These are phyloP conservation scores for Perizoma flavofasciatum DNA, from an alignment of 2,888 invertebrate species.

Conservation along the genomic window DNA sequence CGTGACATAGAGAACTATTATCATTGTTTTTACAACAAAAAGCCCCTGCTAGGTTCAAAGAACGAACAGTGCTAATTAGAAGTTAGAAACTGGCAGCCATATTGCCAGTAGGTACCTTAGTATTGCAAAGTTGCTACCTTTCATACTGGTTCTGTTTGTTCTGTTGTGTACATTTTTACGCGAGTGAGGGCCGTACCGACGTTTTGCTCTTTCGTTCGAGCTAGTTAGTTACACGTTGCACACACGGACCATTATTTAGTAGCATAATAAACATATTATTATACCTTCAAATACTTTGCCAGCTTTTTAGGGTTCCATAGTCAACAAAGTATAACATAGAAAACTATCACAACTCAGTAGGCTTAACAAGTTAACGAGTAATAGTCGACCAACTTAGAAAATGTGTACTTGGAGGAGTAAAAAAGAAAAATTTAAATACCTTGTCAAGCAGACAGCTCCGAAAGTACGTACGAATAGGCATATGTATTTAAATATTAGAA, in stretches of 20 bases:
- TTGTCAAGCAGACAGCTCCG: no score
- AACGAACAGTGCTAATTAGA: slow-evolving; percentile 59
- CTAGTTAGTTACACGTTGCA: slow-evolving; percentile 43
- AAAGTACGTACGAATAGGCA: no score
- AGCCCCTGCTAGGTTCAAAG: slow-evolving; percentile 39
- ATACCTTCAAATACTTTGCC: no score
- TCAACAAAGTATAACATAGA: no score
- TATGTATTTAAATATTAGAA: no score
- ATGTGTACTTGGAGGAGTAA: no score
- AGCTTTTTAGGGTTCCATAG: no score
- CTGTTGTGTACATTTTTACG: slow-evolving; percentile 54
- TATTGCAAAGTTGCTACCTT: slow-evolving; percentile 54
- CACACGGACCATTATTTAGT: slow-evolving; percentile 30
- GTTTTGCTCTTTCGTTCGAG: slow-evolving; percentile 50
- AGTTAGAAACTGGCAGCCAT: slow-evolving; percentile 45
- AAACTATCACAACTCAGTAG: no score
- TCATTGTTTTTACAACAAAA: slow-evolving; percentile 34
- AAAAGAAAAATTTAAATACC: no score
- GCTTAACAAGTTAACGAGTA: no score
- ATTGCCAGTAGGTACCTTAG: slow-evolving; percentile 11
- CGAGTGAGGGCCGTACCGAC: slow-evolving; percentile 46
- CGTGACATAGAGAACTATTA: slow-evolving; percentile 28
- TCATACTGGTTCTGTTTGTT: slow-evolving; percentile 52
- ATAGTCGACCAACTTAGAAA: no score
- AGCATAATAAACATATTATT: no score